Evolutionary conservation across 1,140 invertebrate species (phyloP).

Genomic region (Bradynema listronoti): DNA sequence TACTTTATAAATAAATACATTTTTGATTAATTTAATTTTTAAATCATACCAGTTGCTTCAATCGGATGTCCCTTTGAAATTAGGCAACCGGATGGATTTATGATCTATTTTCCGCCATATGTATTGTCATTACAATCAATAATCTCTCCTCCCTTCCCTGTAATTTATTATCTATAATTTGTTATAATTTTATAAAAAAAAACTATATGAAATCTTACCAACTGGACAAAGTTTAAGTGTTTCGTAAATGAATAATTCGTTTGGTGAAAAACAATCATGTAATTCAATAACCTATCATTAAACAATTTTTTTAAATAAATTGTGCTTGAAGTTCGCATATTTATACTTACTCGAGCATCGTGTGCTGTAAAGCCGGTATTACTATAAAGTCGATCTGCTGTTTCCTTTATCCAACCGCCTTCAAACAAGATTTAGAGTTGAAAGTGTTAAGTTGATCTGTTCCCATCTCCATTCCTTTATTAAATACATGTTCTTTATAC

Average conservation of each 20-base stretch:
- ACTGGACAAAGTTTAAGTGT: slow-evolving; percentile 81
- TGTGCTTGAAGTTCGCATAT: neutral
- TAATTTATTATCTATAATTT: too few species aligned
- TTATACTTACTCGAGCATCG: slow-evolving; percentile 48
- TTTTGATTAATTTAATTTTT: too few species aligned
- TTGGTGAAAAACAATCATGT: slow-evolving; percentile 98
- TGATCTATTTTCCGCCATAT: slow-evolving; percentile 90
- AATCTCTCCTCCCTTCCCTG: slow-evolving; percentile 74
- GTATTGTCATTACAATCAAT: slow-evolving; percentile 90
- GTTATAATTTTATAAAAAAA: too few species aligned
- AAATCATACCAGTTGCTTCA: slow-evolving; percentile 73
- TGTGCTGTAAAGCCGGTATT: slow-evolving; percentile 64
- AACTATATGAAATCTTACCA: too few species aligned
- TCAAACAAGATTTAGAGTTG: slow-evolving; percentile 74
- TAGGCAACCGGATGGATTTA: slow-evolving; percentile 90
- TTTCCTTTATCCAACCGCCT: slow-evolving; percentile 81
- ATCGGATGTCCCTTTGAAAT: slow-evolving; percentile 97
- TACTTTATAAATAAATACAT: too few species aligned
- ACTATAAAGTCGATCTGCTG: slow-evolving; percentile 73
- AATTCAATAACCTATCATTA: slow-evolving; percentile 75
- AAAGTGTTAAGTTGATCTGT: slow-evolving; percentile 83
- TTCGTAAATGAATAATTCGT: slow-evolving; percentile 95
- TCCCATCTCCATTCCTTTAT: slow-evolving; percentile 36
- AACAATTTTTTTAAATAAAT: neutral
- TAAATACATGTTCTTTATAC: neutral